Conservation (phyloP, 2,888 invertebrate genomes). For the Xylota sylvarum region DNA sequence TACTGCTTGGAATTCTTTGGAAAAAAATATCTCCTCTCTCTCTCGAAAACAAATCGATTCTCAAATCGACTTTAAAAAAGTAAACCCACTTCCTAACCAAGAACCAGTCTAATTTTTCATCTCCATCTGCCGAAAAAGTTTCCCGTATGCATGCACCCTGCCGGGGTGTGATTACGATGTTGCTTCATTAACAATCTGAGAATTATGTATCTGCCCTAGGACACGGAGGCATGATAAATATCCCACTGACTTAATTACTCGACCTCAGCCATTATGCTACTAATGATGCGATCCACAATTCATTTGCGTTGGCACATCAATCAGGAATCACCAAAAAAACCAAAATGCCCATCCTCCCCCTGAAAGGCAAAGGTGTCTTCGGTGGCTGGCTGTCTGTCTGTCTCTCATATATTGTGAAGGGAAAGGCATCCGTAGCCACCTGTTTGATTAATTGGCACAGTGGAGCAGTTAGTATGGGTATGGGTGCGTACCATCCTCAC, state of each 20-base stretch:
- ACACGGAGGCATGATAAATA: slow-evolving; percentile 69
- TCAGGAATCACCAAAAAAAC: slow-evolving; percentile 54
- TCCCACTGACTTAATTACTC: slow-evolving; percentile 75
- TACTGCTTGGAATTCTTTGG: no score
- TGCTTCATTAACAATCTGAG: slow-evolving; percentile 58
- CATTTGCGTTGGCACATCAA: slow-evolving; percentile 62
- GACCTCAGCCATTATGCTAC: slow-evolving; percentile 63
- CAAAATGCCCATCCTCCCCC: slow-evolving; percentile 33
- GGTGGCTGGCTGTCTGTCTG: slow-evolving; percentile 27
- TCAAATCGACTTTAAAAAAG: neutral
- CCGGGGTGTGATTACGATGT: slow-evolving; percentile 50
- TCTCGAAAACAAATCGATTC: slow-evolving; percentile 24
- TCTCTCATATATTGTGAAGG: slow-evolving; percentile 11
- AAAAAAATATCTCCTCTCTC: neutral
- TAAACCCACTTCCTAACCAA: neutral
- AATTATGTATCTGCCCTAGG: slow-evolving; percentile 62
- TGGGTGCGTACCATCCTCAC: slow-evolving; percentile 52
- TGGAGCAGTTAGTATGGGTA: slow-evolving; percentile 30
- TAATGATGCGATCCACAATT: slow-evolving; percentile 73
- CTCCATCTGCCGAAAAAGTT: neutral
- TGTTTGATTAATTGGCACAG: slow-evolving; percentile 73
- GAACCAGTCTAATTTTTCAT: slow-evolving; percentile 49
- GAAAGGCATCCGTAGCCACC: slow-evolving; percentile 46
- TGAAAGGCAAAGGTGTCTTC: slow-evolving; percentile 49
- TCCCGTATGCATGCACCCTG: slow-evolving; percentile 39